phyloP scores from a whole-genome alignment of 2,113 vertebrate species.

The Plestiodon gilberti region DNA sequence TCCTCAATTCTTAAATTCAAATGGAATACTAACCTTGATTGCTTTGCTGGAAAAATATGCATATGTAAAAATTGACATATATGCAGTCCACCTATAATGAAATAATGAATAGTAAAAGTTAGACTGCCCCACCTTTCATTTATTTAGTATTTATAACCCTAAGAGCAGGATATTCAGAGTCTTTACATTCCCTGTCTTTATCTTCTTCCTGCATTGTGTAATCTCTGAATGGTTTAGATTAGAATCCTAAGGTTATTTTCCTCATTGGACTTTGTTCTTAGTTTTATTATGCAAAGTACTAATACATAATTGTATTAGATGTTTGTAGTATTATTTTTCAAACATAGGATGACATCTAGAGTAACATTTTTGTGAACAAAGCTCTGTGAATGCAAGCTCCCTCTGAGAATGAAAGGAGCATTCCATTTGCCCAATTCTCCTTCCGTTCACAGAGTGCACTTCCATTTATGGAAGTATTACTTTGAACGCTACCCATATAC shows the following conservation, averaged over 20 bases:
- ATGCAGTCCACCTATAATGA: background rate
- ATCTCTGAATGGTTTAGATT: background rate
- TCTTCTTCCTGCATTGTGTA: background rate
- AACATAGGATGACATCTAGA: accelerated
- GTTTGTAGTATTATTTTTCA: slow-evolving; percentile 4
- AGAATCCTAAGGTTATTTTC: background rate
- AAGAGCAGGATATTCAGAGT: background rate
- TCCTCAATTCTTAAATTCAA: background rate
- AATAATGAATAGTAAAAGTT: background rate
- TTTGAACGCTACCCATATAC: too few species aligned
- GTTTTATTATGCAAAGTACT: background rate
- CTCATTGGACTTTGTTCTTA: background rate
- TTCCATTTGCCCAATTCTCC: too few species aligned
- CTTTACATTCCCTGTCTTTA: background rate
- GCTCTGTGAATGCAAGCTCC: background rate
- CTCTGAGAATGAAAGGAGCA: too few species aligned
- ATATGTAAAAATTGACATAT: background rate
- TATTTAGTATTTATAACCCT: background rate
- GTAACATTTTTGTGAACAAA: too few species aligned
- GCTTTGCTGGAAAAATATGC: background rate
- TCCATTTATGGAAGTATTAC: background rate
- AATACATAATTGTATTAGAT: background rate
- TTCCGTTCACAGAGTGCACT: too few species aligned
- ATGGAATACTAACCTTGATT: background rate
- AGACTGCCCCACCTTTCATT: background rate